Evolutionary conservation across 92 coral and sea anemone genomes (phyloP).

Genomic region (Zoanthus sociatus): DNA sequence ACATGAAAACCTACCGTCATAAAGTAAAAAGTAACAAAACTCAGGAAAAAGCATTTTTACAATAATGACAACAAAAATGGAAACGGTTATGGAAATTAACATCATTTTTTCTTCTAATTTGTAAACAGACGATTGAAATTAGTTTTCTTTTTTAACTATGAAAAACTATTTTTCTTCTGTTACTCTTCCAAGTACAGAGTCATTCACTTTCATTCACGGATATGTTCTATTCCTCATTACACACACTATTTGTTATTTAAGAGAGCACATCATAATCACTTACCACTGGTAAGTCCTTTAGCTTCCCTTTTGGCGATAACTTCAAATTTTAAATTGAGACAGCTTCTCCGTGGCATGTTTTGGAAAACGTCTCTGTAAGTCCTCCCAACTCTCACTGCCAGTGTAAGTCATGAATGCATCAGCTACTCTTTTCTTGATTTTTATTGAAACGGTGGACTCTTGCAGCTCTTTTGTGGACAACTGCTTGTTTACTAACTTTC

Average conservation of each 20-base stretch:
- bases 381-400: slow-evolving; percentile 38
- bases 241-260: not conserved
- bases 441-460: slow-evolving; percentile 45
- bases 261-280: not conserved
- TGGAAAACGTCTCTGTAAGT: slow-evolving; percentile 32
- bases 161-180: not conserved
- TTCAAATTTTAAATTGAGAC: slow-evolving; percentile 14
- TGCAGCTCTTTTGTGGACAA: slow-evolving; percentile 36
- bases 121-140: slow-evolving; percentile 2
- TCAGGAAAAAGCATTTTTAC: not conserved
- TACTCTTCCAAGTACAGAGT: not conserved
- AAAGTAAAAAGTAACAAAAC: not conserved
- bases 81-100: not conserved
- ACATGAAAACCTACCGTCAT: not conserved
- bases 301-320: not conserved
- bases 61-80: slow-evolving; percentile 5
- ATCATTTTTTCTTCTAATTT: not conserved
- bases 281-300: slow-evolving; percentile 16
- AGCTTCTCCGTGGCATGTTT: slow-evolving; percentile 48
- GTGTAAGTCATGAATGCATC: slow-evolving; percentile 31
- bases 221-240: not conserved
- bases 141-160: not conserved
- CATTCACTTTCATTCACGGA: not conserved
- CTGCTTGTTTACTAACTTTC: slow-evolving; percentile 4
- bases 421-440: slow-evolving; percentile 35